Evolutionary conservation across 2,113 vertebrate species (phyloP).

Genomic region (Nyctibius bracteatus): DNA sequence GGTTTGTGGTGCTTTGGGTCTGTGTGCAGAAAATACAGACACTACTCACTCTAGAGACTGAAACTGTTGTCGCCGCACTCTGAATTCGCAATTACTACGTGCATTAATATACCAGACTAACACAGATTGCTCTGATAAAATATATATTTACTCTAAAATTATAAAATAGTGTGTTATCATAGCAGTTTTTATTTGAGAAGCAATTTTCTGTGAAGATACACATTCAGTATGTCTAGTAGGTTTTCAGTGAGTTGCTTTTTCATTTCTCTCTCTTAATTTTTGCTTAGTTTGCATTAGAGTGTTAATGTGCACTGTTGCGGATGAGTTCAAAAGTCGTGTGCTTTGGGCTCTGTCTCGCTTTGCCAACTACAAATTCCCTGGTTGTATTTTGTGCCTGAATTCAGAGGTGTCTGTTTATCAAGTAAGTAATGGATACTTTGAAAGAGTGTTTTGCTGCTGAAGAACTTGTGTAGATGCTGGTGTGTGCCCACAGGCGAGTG

Average conservation of each 20-base stretch:
- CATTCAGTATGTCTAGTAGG: not conserved
- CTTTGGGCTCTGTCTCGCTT: not conserved
- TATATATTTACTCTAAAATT: not conserved
- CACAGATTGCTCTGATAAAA: constrained; percentile 54
- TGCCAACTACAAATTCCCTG: not conserved
- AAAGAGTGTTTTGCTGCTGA: not conserved
- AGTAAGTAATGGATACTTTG: not conserved
- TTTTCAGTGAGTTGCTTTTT: not conserved
- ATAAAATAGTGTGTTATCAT: not conserved
- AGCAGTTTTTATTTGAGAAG: not conserved
- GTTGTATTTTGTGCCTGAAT: not conserved
- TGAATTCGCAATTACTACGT: not conserved
- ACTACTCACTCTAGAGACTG: not conserved
- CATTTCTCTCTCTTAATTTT: not conserved
- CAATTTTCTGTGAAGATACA: not conserved
- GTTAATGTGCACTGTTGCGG: not conserved
- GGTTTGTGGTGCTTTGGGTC: not conserved
- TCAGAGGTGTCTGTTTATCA: not conserved
- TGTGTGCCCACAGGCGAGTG: fast-evolving
- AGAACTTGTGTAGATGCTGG: not conserved
- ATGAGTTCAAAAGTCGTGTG: fast-evolving
- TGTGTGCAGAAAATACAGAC: not conserved
- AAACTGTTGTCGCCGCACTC: not conserved
- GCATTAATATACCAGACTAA: constrained; percentile 52
- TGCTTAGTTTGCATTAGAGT: not conserved